Evolutionary conservation across 2,888 invertebrate genomes (phyloP).

Genomic region (Meteorus cinctellus): DNA sequence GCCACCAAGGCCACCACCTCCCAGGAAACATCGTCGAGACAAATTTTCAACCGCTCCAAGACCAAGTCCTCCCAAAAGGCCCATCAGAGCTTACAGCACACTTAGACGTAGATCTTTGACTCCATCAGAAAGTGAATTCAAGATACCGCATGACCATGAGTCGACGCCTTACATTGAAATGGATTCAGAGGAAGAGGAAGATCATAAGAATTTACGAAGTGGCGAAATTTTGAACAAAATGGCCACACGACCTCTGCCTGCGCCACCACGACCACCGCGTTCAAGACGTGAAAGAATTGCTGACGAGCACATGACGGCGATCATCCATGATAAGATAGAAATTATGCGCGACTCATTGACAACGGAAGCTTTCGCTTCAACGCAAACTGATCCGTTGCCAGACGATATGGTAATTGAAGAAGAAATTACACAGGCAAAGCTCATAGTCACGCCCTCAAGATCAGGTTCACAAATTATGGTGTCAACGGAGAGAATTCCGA

Average conservation of each 20-base stretch:
- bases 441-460: conserved; percentile 66
- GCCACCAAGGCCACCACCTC: conserved; percentile 78
- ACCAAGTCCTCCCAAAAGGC: conserved; percentile 76
- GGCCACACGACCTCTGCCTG: conserved; percentile 88
- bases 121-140: conserved; percentile 47
- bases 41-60: conserved; percentile 82
- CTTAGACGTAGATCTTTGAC: conserved; percentile 77
- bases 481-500: conserved; percentile 68
- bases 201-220: conserved; percentile 80
- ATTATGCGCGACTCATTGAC: conserved; percentile 4
- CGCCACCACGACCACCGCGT: conserved; percentile 89
- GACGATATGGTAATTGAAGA: conserved; percentile 79
- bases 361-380: conserved; percentile 83
- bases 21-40: conserved; percentile 75
- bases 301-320: conserved; percentile 43
- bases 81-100: conserved; percentile 78
- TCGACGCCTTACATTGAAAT: conserved; percentile 79
- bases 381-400: conserved; percentile 89
- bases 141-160: conserved; percentile 45
- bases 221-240: conserved; percentile 87
- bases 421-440: conserved; percentile 68
- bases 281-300: conserved; percentile 69
- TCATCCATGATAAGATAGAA: conserved; percentile 70
- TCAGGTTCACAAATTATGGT: conserved; percentile 69
- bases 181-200: conserved; percentile 74